phyloP scores from a whole-genome alignment of 2,888 invertebrate genomes.

The Lapara coniferarum region DNA sequence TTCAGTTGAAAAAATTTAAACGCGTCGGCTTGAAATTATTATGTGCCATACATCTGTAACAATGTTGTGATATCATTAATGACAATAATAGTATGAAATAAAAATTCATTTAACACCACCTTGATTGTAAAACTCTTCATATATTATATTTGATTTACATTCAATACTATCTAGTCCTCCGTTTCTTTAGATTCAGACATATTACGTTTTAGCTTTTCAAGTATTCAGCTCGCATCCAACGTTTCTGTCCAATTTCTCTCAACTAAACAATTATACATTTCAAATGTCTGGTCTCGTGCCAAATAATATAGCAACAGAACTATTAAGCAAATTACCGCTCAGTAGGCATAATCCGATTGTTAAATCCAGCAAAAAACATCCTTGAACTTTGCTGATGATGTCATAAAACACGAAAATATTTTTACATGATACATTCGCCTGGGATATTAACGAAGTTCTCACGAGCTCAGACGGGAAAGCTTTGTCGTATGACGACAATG shows the following conservation, averaged over 20 bases:
- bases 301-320: conserved; percentile 43
- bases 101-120: too few relatives aligned
- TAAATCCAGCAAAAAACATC: conserved; percentile 39
- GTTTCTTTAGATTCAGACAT: conserved; percentile 25
- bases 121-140: too few relatives aligned
- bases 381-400: conserved; percentile 43
- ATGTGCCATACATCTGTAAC: too few relatives aligned
- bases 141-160: not conserved
- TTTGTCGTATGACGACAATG: conserved; percentile 54
- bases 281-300: conserved; percentile 47
- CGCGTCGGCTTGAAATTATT: too few relatives aligned
- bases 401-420: conserved; percentile 38
- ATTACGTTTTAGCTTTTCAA: conserved; percentile 14
- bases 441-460: conserved; percentile 44
- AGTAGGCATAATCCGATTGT: conserved; percentile 38
- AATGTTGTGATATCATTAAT: too few relatives aligned
- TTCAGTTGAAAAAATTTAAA: too few relatives aligned
- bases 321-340: conserved; percentile 41
- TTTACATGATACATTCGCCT: not conserved
- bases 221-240: conserved; percentile 18
- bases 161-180: not conserved
- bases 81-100: too few relatives aligned
- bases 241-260: conserved; percentile 40
- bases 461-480: conserved; percentile 43
- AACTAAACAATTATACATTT: conserved; percentile 40